These are phyloP conservation scores for Hymenochirus boettgeri DNA, from an alignment of 2,113 vertebrate species.

Conservation along the genomic window DNA sequence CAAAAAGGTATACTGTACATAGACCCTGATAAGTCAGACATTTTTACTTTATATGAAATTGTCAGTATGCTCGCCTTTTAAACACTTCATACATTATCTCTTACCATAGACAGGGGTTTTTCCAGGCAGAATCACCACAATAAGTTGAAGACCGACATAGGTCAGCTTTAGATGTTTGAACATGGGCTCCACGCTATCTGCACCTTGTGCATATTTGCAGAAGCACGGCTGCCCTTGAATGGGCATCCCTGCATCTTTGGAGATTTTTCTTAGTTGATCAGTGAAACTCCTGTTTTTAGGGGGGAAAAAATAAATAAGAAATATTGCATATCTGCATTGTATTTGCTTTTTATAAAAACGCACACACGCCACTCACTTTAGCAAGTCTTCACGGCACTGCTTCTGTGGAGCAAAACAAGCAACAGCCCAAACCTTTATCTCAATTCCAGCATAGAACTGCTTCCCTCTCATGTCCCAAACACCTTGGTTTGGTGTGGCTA, in stretches of 20 bases:
- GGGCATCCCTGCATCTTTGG: conserved; percentile 96
- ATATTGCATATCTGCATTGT: background rate
- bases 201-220: conserved; percentile 96
- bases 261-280: conserved; percentile 95
- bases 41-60: no score
- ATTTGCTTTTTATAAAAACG: background rate
- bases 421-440: conserved; percentile 99
- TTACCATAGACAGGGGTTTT: conserved; percentile 96
- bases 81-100: conserved; percentile 39
- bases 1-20: no score
- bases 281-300: conserved; percentile 83
- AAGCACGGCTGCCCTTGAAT: conserved; percentile 98
- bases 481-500: conserved; percentile 97
- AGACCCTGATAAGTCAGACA: no score
- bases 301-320: no score
- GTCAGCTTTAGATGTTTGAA: conserved; percentile 98
- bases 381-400: conserved; percentile 93
- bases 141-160: conserved; percentile 94
- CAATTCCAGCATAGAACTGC: conserved; percentile 97
- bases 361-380: conserved; percentile 91
- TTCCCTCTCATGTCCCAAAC: conserved; percentile 99
- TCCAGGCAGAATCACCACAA: conserved; percentile 94
- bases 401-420: conserved; percentile 98
- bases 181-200: conserved; percentile 98
- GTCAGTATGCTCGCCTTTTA: no score